These are phyloP conservation scores for Agrotis exclamationis DNA, from an alignment of 2,888 invertebrate species.

Conservation along the genomic window DNA sequence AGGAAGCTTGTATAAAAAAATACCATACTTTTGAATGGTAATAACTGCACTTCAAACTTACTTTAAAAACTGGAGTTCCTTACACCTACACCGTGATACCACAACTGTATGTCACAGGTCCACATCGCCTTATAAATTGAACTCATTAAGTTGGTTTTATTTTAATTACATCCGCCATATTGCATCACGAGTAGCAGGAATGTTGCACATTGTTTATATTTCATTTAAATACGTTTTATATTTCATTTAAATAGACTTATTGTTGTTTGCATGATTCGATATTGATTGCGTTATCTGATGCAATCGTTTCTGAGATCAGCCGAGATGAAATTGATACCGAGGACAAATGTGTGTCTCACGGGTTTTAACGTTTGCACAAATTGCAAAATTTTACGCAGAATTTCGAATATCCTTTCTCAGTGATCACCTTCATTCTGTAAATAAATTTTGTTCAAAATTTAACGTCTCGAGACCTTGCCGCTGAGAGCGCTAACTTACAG, in stretches of 20 bases:
- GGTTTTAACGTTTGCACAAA: neutral
- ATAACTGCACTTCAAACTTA: slow-evolving; percentile 34
- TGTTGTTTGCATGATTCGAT: slow-evolving; percentile 30
- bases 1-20: too few species aligned
- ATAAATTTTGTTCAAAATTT: too few species aligned
- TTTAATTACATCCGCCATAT: slow-evolving; percentile 59
- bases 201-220: slow-evolving; percentile 26
- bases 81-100: neutral
- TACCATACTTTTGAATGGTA: neutral
- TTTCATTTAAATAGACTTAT: slow-evolving; percentile 44
- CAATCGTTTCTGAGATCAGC: neutral
- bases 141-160: slow-evolving; percentile 52
- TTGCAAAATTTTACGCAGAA: neutral
- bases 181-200: slow-evolving; percentile 44
- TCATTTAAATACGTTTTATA: slow-evolving; percentile 35
- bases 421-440: too few species aligned
- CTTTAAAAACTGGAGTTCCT: slow-evolving; percentile 20
- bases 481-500: neutral
- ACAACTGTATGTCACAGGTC: slow-evolving; percentile 19
- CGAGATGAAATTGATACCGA: slow-evolving; percentile 4
- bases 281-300: slow-evolving; percentile 18
- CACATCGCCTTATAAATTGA: slow-evolving; percentile 49
- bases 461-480: too few species aligned
- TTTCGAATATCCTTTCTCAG: too few species aligned
- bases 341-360: neutral